Evolutionary conservation across 2,113 vertebrate genomes (phyloP).

Genomic region (Nannobrachium achirus): DNA sequence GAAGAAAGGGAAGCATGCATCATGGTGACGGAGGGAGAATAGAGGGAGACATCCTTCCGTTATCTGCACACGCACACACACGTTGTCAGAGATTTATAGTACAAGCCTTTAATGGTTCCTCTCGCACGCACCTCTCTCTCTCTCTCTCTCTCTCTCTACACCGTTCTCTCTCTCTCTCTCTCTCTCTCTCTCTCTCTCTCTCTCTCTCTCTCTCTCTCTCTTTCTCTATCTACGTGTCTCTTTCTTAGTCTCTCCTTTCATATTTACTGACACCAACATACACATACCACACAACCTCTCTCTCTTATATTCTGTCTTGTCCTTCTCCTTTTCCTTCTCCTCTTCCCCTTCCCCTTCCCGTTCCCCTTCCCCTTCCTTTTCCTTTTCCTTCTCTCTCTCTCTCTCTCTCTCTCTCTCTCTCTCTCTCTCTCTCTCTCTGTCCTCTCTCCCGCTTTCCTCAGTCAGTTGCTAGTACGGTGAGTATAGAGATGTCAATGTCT

Average conservation of each 20-base stretch:
- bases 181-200: not conserved
- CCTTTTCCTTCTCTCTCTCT: too few relatives aligned
- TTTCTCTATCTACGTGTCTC: not conserved
- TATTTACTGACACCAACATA: not conserved
- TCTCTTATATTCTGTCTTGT: conserved; percentile 52
- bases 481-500: conserved; percentile 59
- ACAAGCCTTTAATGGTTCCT: conserved; percentile 68
- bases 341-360: conserved; percentile 34
- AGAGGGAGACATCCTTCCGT: conserved; percentile 73
- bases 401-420: too few relatives aligned
- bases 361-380: too few relatives aligned
- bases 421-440: not conserved
- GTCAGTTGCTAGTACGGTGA: conserved; percentile 42
- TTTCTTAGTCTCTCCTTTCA: not conserved
- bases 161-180: conserved; percentile 13
- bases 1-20: conserved; percentile 73
- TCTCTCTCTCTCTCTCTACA: conserved; percentile 29
- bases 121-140: conserved; percentile 53
- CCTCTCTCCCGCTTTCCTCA: not conserved
- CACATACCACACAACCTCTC: too few relatives aligned
- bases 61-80: conserved; percentile 70
- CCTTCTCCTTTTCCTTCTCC: conserved; percentile 38
- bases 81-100: conserved; percentile 73
- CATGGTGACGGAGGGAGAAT: conserved; percentile 73
- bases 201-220: not conserved